Evolutionary conservation across 1,140 invertebrate species (phyloP), one percentile per base, ranked within the genome.

Genomic region (Leptopilina boulardi): DNA sequence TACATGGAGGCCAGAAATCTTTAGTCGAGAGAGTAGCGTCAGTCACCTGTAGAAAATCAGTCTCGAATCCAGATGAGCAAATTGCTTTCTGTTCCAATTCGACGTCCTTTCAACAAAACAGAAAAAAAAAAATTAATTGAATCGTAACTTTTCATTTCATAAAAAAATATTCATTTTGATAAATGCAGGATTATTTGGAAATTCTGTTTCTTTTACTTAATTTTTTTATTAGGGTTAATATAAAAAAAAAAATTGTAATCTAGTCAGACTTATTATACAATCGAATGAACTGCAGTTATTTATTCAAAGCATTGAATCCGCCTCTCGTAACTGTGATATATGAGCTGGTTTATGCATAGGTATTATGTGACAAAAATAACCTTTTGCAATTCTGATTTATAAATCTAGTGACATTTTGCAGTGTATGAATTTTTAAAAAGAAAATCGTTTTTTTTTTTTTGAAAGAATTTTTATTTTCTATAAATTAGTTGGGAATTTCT

Each of bases 331-430:
- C 47, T n/a, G 47, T 51, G 47, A 51, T 51, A 51, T 51, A 51
- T 51, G 47, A 51, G 47, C 47, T 51, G 15, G 47, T 51, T 51
- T 51, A 51, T 51, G 34, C 47, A 51, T 51, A 51, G 47, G 47
- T 51, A 51, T 51, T 51, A 51, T 51, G 47, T 51, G 47, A 51
- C 47, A 51, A 51, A 51, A 51, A 51, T 51, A 51, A 51, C 47
- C 47, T 51, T 38, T 51, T 51, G 47, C 47, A 51, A 51, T 51
- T 51, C n/a, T 51, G 47, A 51, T 18, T 51, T 51, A 51, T 51
- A 51, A 51, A 51, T n/a, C 47, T 51, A n/a, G n/a, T 15, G 47
- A 51, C 47, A 51, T n/a, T 51, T 51, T 18, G 47, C 47, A 51
- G n/a, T 51, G 2, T 15, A 47, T 47, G 42, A 47, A 47, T n/a